Evolutionary conservation across 2,888 invertebrate species (phyloP).

Genomic region (Coelopa pilipes): DNA sequence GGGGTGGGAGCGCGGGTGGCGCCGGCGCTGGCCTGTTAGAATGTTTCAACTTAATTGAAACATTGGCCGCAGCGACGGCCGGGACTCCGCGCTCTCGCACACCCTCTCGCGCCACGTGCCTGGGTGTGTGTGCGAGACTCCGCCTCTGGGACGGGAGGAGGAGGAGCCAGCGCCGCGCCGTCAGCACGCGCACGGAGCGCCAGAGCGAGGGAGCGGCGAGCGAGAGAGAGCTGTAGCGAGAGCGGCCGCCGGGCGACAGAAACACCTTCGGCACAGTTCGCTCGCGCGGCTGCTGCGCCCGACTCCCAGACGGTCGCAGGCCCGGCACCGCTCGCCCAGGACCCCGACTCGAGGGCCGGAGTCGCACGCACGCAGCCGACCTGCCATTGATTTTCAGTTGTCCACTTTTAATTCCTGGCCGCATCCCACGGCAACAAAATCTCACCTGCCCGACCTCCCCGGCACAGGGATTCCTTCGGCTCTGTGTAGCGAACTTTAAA

Average conservation of each 20-base stretch:
- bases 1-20: not conserved
- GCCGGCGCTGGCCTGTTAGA: constrained; percentile 54
- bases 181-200: not conserved
- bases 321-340: no score
- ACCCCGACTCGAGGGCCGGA: no score
- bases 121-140: constrained; percentile 30
- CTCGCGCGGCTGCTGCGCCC: not conserved
- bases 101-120: not conserved
- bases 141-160: constrained; percentile 28
- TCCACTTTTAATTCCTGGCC: no score
- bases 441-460: no score
- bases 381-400: no score
- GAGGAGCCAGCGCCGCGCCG: not conserved
- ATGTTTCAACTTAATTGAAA: constrained; percentile 61
- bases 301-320: no score
- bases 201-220: no score
- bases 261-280: not conserved
- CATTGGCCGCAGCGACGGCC: constrained; percentile 41
- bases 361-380: no score
- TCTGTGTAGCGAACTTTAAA: not conserved
- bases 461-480: not conserved
- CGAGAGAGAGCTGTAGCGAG: not conserved
- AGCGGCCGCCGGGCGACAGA: not conserved
- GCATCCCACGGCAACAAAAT: no score
- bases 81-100: not conserved